A percentile compares a stretch with the other conserved stretches of the same genome.
phyloP scores from a whole-genome alignment of 2,888 invertebrate species.

The Dolomedes plantarius region DNA sequence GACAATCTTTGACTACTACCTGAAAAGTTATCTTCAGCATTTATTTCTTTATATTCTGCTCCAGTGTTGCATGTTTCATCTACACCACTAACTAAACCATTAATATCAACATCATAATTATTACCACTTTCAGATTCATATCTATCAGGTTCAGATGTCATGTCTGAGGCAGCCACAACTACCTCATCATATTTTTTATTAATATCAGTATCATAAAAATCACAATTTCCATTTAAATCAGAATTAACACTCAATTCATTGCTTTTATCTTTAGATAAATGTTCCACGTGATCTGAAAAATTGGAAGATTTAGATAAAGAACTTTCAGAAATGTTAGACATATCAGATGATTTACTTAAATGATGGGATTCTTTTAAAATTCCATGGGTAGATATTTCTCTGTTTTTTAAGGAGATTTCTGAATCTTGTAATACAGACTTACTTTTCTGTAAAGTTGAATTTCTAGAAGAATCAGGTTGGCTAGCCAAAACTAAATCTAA shows the following conservation, averaged over 20 bases:
- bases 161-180: neutral
- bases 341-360: slow-evolving; percentile 4
- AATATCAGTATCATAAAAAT: neutral
- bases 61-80: no score
- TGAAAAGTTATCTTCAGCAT: neutral
- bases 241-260: neutral
- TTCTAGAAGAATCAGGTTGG: slow-evolving; percentile 6
- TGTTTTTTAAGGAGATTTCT: neutral
- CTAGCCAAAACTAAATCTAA: slow-evolving; percentile 57
- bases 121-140: no score
- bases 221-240: neutral
- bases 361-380: neutral
- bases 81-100: no score
- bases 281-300: neutral
- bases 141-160: neutral
- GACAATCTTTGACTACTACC: neutral
- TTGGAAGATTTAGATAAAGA: slow-evolving; percentile 6
- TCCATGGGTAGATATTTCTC: neutral
- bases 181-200: neutral
- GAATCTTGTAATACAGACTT: neutral
- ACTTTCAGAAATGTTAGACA: slow-evolving; percentile 7
- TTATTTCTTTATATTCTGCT: no score
- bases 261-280: neutral
- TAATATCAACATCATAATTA: no score
- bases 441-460: neutral